Evolutionary conservation across 2,113 vertebrate genomes (phyloP).

Genomic region (Daphoenositta chrysoptera): DNA sequence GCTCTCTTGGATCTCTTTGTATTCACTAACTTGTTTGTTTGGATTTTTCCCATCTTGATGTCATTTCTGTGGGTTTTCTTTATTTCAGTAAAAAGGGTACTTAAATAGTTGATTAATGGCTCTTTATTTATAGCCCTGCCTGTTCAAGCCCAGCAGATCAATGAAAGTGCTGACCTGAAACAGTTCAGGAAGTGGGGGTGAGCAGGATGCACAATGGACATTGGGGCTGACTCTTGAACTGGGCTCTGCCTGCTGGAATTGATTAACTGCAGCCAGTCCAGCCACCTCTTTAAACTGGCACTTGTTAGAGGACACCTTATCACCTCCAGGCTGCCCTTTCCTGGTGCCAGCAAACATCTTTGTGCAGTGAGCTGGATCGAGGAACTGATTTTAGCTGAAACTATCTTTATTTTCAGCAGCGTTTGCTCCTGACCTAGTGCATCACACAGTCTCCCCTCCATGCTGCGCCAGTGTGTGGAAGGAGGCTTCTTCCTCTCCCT

Average conservation of each 20-base stretch:
- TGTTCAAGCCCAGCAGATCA: not conserved
- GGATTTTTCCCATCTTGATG: not conserved
- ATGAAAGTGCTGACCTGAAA: not conserved
- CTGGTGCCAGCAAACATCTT: not conserved
- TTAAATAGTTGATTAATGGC: not conserved
- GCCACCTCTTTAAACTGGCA: not conserved
- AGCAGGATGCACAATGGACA: not conserved
- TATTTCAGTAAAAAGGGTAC: not conserved
- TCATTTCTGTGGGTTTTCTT: not conserved
- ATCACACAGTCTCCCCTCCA: rapidly evolving
- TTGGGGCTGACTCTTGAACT: not conserved
- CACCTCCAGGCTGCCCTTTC: not conserved
- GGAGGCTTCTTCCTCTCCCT: not conserved
- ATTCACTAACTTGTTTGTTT: not conserved
- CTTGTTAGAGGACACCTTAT: not conserved
- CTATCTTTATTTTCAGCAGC: not conserved
- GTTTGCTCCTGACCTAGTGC: not conserved
- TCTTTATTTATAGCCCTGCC: not conserved
- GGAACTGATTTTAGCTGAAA: not conserved
- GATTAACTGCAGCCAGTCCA: not conserved
- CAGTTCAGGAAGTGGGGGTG: rapidly evolving
- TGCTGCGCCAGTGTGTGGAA: not conserved
- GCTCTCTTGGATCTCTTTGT: not conserved
- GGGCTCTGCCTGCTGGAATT: not conserved
- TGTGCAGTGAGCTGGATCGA: not conserved